Base-by-base conservation (phyloP, 2,888 invertebrate species). In the Sisyra terminalis region DNA sequence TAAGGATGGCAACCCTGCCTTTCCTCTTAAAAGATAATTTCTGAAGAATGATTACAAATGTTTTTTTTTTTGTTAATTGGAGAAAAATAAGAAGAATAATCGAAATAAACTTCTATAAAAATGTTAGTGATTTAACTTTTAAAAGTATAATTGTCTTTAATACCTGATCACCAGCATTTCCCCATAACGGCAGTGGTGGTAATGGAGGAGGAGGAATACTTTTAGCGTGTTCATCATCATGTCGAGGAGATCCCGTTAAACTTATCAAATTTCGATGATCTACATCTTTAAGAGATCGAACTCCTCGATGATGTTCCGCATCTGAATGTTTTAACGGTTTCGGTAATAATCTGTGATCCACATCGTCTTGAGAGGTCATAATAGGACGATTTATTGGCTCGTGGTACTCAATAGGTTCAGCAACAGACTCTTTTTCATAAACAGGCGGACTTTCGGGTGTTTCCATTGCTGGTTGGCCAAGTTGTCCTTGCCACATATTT, bases 251-350 rank as follows among this genome's bases (percentile, higher is more conserved):
- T 30, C 85, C 83, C 9, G 87, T 87, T 40, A 88, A 60, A 45
- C 85, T 79, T 54, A 88, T 88, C 46, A 88, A 62, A 63, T 88
- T 88, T 50, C 87, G 70, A 55, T 86, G 86, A 59, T 86, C 86
- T 39, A 86, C 78, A 57, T 86, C 85, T 58, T 71, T 58, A 14
- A 17, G 17, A 17, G 47, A 47, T 11, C 7, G 16, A 17, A 24
- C 9, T 4, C 35, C 35, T 1, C 9, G 6, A 36, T 55, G 53
- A 29, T 55, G 53, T 43, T 53, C 46, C 37, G 44, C 11, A 29
- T 48, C 46, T 17, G 40, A 29, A 31, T 38, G 43, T 11, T 37
- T 37, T 15, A 17, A 43, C 45, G 53, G 50, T 57, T 74, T 60
- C 59, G 71, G 59, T 58, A 75, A 52, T 55, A 78, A 55, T 58